Evolutionary conservation across 23 tunicate species (phyloP), one percentile per base, ranked within the genome.

Genomic region (Halocynthia aurantium): DNA sequence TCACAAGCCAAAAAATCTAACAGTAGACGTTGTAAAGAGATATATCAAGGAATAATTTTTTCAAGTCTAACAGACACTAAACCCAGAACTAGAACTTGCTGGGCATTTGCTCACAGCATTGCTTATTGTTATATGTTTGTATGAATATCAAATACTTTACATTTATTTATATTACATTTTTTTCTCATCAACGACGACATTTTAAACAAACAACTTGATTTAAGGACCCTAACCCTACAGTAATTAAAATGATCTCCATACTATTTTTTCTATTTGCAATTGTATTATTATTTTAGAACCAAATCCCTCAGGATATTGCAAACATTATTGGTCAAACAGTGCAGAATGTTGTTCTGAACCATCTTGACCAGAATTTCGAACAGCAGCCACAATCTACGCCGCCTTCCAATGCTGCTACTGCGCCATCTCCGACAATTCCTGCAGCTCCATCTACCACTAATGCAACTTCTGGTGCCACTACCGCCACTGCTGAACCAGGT

Each of bases 301-400:
- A 83, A 76, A 74, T 72, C 22, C 75, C 77, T 0, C 58, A 57
- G 52, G 81, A 81, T 67, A 56, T 86, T 19, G 67, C 92, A 6
- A 76, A 68, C 76, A 86, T 86, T 5, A 54, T 86, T 6, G 85
- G 82, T 21, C 84, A 86, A 20, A 68, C 78, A 8, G 92, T 86
- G 52, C 57, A 61, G 53, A 61, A 81, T 40, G 82, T 79, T 7
- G 61, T 86, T 71, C 70, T 51, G 44, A 81, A 81, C 49, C 82
- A 81, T 54, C 65, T 86, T 7, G 15, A 13, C 17, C 70, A 31
- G 44, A 31, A 31, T 31, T 31, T 31, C 44, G 44, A 31, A 31
- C 44, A 31, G 44, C 44, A 31, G 44, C 44, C 44, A 1, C 49
- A 15, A 65, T 40, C 70, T 0, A 9, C 70, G 31, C 10, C 70